A percentile compares a stretch with the other conserved stretches of the same genome.
Evolutionary conservation across 2,113 vertebrate genomes (phyloP).

Genomic region (Clarias gariepinus): DNA sequence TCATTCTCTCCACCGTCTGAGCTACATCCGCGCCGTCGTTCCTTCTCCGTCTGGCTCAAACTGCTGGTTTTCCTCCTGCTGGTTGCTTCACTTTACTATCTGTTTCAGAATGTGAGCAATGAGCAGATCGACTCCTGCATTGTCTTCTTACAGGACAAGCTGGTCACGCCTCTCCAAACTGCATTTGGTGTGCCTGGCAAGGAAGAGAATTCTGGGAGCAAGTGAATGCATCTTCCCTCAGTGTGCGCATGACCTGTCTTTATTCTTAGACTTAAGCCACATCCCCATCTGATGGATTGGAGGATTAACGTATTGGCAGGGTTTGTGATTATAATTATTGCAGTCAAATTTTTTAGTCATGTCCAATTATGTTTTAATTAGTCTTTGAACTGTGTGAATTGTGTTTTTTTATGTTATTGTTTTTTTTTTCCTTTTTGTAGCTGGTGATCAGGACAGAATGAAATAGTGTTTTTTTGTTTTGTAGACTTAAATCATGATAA

Average conservation of each 20-base stretch:
- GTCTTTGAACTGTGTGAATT: conserved; percentile 40
- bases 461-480: conserved; percentile 15
- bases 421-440: conserved; percentile 52
- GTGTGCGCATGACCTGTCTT: conserved; percentile 44
- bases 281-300: conserved; percentile 19
- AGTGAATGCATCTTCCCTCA: conserved; percentile 50
- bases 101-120: conserved; percentile 86
- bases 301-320: conserved; percentile 29
- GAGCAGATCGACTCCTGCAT: conserved; percentile 77
- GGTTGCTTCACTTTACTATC: conserved; percentile 76
- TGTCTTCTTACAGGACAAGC: conserved; percentile 60
- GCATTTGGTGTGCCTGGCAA: conserved; percentile 53
- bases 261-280: conserved; percentile 39
- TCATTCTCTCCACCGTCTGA: not conserved
- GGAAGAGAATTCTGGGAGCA: conserved; percentile 45
- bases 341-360: conserved; percentile 37
- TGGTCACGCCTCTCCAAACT: conserved; percentile 60
- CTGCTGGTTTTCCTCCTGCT: conserved; percentile 81
- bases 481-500: conserved; percentile 16
- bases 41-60: conserved; percentile 82
- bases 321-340: conserved; percentile 26
- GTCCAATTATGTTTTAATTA: conserved; percentile 47
- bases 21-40: conserved; percentile 56
- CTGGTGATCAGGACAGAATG: not conserved
- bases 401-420: conserved; percentile 27